These are phyloP conservation scores for Sebastes minor DNA, from an alignment of 2,797 vertebrate genomes.

Conservation along the genomic window DNA sequence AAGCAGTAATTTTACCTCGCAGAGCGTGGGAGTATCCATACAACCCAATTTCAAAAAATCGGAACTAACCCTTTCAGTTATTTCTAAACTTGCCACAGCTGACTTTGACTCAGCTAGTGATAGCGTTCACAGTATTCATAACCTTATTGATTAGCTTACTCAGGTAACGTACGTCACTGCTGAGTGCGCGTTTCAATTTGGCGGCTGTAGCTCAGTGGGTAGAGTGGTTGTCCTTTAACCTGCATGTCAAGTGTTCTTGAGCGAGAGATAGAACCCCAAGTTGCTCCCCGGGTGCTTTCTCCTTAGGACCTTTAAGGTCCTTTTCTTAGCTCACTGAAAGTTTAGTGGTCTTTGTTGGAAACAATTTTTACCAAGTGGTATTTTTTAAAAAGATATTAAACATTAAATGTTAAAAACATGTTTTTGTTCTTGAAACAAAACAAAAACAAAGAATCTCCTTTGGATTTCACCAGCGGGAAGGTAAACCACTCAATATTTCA, in stretches of 20 bases:
- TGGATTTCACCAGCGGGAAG: not conserved
- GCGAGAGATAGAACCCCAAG: not conserved
- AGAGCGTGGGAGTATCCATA: too few species aligned
- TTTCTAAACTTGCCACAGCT: too few species aligned
- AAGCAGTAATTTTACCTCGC: too few species aligned
- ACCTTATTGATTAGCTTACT: not conserved
- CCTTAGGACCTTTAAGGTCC: not conserved
- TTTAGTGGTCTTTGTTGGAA: not conserved
- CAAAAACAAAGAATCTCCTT: not conserved
- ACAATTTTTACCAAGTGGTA: not conserved
- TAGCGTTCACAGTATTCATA: not conserved
- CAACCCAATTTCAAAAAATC: too few species aligned
- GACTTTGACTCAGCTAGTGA: too few species aligned
- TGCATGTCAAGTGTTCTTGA: not conserved
- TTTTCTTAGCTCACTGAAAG: not conserved
- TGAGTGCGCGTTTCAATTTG: too few species aligned
- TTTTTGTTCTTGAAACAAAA: not conserved
- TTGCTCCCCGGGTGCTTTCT: not conserved
- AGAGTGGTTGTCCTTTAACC: not conserved
- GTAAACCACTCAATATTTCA: not conserved
- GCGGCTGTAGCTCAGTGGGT: too few species aligned
- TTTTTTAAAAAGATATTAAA: not conserved
- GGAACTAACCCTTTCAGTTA: too few species aligned
- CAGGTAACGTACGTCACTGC: not conserved
- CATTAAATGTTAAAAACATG: not conserved